A percentile compares a stretch with the other conserved stretches of the same genome.
These are phyloP conservation scores for Oceanites oceanicus DNA, from an alignment of 2,113 vertebrate species.

Conservation along the genomic window DNA sequence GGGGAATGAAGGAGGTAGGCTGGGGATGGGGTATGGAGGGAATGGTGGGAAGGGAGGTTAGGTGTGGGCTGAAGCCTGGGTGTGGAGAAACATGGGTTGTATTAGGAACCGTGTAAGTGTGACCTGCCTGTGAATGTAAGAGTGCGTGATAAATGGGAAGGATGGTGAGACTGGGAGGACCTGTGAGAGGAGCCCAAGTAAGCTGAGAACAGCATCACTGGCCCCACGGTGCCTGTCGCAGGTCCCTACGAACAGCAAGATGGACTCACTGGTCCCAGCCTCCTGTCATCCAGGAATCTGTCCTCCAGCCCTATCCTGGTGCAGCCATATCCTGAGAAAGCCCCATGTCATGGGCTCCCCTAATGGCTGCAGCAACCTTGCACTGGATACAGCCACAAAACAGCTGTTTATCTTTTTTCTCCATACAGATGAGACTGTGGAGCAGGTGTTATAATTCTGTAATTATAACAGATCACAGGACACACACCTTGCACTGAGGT, in stretches of 20 bases:
- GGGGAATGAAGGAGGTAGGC: neutral
- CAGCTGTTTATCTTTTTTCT: neutral
- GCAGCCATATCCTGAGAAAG: neutral
- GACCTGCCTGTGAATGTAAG: neutral
- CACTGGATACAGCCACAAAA: neutral
- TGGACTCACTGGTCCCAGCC: neutral
- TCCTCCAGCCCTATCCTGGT: neutral
- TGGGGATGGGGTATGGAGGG: neutral
- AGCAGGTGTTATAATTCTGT: neutral
- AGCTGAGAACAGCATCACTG: neutral
- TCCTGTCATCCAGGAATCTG: neutral
- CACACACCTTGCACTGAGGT: neutral
- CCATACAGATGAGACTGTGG: too few relatives aligned
- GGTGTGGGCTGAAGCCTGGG: too few relatives aligned
- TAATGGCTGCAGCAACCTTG: neutral
- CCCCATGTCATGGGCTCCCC: neutral
- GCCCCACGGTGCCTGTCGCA: accelerated
- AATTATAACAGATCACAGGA: neutral
- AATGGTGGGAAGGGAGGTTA: neutral
- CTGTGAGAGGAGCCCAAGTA: neutral
- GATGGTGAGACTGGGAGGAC: neutral
- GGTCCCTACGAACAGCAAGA: neutral
- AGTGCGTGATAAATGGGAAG: neutral
- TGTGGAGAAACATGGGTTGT: neutral
- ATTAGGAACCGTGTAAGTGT: neutral